Evolutionary conservation across 2,797 vertebrate species (phyloP).

Genomic region (Lateolabrax maculatus): DNA sequence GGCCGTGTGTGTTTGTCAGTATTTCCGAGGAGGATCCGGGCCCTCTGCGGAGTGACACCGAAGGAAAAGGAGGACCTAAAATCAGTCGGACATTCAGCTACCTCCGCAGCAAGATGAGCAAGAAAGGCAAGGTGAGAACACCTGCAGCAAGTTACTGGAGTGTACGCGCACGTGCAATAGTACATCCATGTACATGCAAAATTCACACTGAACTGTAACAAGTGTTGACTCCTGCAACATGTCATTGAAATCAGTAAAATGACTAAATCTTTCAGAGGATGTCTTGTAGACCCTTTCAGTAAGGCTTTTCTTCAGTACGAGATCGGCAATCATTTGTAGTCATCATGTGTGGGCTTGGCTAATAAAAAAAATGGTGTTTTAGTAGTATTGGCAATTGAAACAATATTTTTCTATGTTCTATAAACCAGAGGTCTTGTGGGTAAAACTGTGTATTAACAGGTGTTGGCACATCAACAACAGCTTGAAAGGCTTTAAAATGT

Average conservation of each 20-base stretch:
- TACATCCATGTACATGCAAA: no score
- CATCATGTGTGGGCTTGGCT: neutral
- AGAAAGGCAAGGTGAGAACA: constrained; percentile 91
- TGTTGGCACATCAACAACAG: no score
- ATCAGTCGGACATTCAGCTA: constrained; percentile 97
- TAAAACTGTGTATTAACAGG: no score
- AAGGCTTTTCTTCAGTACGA: no score
- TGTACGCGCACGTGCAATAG: neutral
- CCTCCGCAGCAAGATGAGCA: constrained; percentile 96
- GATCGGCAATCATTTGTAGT: no score
- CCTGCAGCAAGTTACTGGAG: neutral
- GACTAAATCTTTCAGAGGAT: neutral
- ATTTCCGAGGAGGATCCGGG: constrained; percentile 91
- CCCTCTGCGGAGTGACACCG: constrained; percentile 84
- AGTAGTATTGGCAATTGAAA: neutral
- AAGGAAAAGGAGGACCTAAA: constrained; percentile 86
- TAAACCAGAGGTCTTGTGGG: neutral
- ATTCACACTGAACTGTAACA: neutral
- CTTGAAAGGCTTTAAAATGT: no score
- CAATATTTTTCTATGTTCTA: neutral
- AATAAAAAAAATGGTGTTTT: neutral
- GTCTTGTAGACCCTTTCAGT: neutral
- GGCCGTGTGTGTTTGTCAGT: constrained; percentile 69
- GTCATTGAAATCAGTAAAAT: neutral
- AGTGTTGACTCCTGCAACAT: neutral